A percentile compares a stretch with the other conserved stretches of the same genome.
These are phyloP conservation scores for Cephus nigrinus DNA, from an alignment of 2,888 invertebrate genomes.

Conservation along the genomic window DNA sequence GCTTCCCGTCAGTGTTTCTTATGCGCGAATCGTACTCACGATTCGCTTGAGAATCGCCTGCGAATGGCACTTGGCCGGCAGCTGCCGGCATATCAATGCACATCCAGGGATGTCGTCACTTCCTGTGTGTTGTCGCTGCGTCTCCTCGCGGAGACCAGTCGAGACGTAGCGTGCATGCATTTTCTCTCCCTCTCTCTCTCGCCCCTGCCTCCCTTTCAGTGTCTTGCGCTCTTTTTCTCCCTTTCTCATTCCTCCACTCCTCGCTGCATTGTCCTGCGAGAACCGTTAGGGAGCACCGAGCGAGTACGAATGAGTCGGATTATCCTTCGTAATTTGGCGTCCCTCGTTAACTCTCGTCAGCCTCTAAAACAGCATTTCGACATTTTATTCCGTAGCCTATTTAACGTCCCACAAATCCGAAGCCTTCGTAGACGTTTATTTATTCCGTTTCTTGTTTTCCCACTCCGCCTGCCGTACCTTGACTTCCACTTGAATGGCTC, in stretches of 20 bases:
- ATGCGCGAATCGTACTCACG: neutral
- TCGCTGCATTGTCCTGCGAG: neutral
- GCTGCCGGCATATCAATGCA: conserved; percentile 44
- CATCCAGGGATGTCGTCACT: conserved; percentile 54
- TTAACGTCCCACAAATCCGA: neutral
- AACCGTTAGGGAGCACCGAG: neutral
- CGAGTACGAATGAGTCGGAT: neutral
- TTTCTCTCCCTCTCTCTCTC: neutral
- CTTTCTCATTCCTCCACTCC: conserved; percentile 3
- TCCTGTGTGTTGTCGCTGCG: conserved; percentile 42
- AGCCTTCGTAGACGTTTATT: neutral
- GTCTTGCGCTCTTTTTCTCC: conserved; percentile 8
- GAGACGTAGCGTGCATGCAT: neutral
- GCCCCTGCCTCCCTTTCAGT: neutral
- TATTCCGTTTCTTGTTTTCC: neutral
- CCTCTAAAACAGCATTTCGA: neutral
- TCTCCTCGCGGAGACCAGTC: conserved; percentile 18
- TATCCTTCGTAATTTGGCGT: neutral
- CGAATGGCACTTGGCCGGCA: conserved; percentile 53
- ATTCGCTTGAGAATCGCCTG: conserved; percentile 7
- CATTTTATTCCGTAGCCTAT: neutral
- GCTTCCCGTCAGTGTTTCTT: conserved; percentile 27
- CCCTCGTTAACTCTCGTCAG: neutral
- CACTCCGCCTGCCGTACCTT: neutral
- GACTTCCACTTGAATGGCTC: neutral